These are phyloP conservation scores for Polypedilum vanderplanki DNA, from an alignment of 1,140 invertebrate genomes.

Conservation along the genomic window DNA sequence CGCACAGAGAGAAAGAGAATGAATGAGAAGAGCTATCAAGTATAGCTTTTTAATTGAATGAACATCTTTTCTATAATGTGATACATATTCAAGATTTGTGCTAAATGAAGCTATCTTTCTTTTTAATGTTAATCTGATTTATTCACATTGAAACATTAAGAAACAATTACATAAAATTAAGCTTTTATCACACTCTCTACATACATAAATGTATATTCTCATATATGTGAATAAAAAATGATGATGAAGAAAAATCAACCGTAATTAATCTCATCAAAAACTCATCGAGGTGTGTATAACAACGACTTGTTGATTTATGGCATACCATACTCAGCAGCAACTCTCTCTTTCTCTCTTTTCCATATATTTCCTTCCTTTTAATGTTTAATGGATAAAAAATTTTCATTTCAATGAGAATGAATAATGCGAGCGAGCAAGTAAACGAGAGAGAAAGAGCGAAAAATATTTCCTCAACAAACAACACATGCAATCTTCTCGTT, in stretches of 20 bases:
- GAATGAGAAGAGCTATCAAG: no score
- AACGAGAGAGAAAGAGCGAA: background rate
- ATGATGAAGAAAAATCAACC: no score
- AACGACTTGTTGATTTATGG: constrained; percentile 6
- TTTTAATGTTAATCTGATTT: no score
- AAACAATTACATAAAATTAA: no score
- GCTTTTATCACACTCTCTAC: no score
- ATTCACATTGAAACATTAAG: no score
- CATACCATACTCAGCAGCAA: background rate
- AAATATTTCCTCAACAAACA: background rate
- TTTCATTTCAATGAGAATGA: constrained; percentile 6
- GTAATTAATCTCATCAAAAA: no score
- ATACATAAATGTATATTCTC: background rate
- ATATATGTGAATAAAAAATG: background rate
- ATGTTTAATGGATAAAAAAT: background rate
- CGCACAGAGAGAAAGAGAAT: background rate
- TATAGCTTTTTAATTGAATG: no score
- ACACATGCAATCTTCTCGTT: background rate
- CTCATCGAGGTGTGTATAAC: background rate
- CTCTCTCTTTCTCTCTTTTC: background rate
- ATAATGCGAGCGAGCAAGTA: background rate
- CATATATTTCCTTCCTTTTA: background rate
- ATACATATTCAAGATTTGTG: no score
- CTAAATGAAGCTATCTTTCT: no score
- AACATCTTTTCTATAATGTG: no score